Evolutionary conservation across 2,888 invertebrate genomes (phyloP), one percentile per base, ranked within the genome.

Genomic region (Acanthococcus lagerstroemiae): DNA sequence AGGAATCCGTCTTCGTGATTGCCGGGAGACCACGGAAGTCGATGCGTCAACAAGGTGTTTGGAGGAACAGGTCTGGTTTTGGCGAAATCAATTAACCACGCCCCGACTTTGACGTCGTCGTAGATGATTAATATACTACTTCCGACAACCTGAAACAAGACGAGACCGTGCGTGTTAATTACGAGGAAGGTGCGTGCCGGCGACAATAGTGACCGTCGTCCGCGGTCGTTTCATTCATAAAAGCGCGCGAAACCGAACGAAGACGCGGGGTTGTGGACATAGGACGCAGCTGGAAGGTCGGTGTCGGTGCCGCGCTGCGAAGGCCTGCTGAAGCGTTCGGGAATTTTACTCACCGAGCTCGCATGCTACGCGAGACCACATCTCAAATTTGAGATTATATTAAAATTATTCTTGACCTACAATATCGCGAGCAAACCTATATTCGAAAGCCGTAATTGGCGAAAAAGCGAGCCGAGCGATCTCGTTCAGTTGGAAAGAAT

Each of bases 81-180:
- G 55, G 95, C 95, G 75, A 97, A 97, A 76, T 97, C 97, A 69
- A 97, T 97, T 71, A 97, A 80, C 96, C 96, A 97, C 6, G 88
- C 92, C 24, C 94, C 94, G 37, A 89, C 88, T 72, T 87, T 87
- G 68, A 84, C 83, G 67, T 88, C 84, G 75, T 97, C 96, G 75
- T 93, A 93, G 69, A 96, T 88, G 72, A 97, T 87, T 73, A 97
- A 87, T 71, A 96, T 84, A 76, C 94, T 94, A 77, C 94, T 94
- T 37, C 93, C 92, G 73, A 94, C 87, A 67, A 95, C 78, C 83
- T 83, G 73, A 67, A 72, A n/a, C n/a, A n/a, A n/a, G n/a, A 72
- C 57, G 24, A 66, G n/a, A n/a, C n/a, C n/a, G n/a, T n/a, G n/a
- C n/a, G n/a, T n/a, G n/a, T 58, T 45, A 58, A 17, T 6, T 37